These are phyloP conservation scores for Mythimna loreyi DNA, from an alignment of 2,888 invertebrate genomes.

Conservation along the genomic window DNA sequence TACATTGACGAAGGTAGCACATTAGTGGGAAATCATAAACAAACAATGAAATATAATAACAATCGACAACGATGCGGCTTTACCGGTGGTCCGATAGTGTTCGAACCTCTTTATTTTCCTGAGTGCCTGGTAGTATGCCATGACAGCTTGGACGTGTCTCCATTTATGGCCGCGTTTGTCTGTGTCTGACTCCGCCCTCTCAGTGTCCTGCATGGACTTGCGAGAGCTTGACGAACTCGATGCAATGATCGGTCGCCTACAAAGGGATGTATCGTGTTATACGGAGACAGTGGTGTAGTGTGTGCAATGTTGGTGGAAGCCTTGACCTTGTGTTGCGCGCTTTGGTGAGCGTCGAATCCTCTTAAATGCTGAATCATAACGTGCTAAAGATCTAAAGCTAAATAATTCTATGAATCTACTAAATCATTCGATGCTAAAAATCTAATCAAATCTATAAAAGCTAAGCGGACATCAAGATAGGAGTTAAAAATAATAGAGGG, in stretches of 20 bases:
- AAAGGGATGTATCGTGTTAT: constrained; percentile 87
- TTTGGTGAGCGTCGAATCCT: constrained; percentile 61
- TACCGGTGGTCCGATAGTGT: constrained; percentile 76
- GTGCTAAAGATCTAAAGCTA: constrained; percentile 47
- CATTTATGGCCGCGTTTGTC: constrained; percentile 93
- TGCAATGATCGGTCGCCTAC: constrained; percentile 89
- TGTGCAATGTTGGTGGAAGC: constrained; percentile 72
- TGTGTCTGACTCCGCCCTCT: constrained; percentile 83
- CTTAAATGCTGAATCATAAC: constrained; percentile 17
- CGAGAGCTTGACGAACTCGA: constrained; percentile 88
- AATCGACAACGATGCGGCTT: constrained; percentile 84
- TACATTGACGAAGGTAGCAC: constrained; percentile 86
- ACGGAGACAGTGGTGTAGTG: constrained; percentile 75
- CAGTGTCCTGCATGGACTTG: constrained; percentile 86
- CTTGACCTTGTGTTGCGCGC: constrained; percentile 69
- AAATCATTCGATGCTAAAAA: constrained; percentile 42
- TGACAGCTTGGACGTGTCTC: constrained; percentile 96
- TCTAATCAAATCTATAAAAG: constrained; percentile 56
- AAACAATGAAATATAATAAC: constrained; percentile 80
- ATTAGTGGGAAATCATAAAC: constrained; percentile 85
- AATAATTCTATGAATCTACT: constrained; percentile 46
- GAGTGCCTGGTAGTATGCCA: constrained; percentile 97
- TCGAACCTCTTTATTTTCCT: constrained; percentile 97
- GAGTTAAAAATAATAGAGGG: constrained; percentile 32
- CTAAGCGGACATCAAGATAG: constrained; percentile 41